These are phyloP conservation scores for Drosophila prosaltans DNA, from an alignment of 1,140 invertebrate species.

Conservation along the genomic window DNA sequence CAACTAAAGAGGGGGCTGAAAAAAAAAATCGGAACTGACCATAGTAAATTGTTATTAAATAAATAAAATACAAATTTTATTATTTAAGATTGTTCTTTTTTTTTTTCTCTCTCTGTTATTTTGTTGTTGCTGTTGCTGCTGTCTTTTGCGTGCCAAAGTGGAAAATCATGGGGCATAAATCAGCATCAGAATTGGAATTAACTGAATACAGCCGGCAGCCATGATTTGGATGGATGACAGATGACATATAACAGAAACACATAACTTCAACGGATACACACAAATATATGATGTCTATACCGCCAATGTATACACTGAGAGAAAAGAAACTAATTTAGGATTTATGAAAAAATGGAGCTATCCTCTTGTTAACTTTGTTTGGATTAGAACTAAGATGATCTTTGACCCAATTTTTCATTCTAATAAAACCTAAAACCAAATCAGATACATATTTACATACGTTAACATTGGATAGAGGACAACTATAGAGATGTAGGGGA, in stretches of 20 bases:
- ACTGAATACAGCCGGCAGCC: constrained; percentile 62
- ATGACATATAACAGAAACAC: constrained; percentile 75
- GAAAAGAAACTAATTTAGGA: not conserved
- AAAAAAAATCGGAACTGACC: constrained; percentile 4
- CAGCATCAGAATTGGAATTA: constrained; percentile 40
- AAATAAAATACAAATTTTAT: constrained; percentile 32
- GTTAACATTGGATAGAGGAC: too few relatives aligned
- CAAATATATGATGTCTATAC: constrained; percentile 44
- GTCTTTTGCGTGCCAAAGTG: constrained; percentile 75
- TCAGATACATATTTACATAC: too few relatives aligned
- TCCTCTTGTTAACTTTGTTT: too few relatives aligned
- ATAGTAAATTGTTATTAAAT: constrained; percentile 17
- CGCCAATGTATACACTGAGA: constrained; percentile 16
- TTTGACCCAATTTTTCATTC: too few relatives aligned
- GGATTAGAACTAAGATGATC: too few relatives aligned
- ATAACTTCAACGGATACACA: constrained; percentile 3
- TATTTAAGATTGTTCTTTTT: constrained; percentile 28
- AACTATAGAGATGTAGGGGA: too few relatives aligned
- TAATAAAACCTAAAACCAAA: too few relatives aligned
- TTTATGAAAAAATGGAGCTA: too few relatives aligned
- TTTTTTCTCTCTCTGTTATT: not conserved
- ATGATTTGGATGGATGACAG: constrained; percentile 61
- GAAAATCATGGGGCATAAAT: constrained; percentile 81
- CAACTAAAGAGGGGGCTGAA: not conserved
- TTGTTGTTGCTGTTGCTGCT: constrained; percentile 55